Conservation (phyloP, 2,113 vertebrate species). For the Corvus hawaiiensis region DNA sequence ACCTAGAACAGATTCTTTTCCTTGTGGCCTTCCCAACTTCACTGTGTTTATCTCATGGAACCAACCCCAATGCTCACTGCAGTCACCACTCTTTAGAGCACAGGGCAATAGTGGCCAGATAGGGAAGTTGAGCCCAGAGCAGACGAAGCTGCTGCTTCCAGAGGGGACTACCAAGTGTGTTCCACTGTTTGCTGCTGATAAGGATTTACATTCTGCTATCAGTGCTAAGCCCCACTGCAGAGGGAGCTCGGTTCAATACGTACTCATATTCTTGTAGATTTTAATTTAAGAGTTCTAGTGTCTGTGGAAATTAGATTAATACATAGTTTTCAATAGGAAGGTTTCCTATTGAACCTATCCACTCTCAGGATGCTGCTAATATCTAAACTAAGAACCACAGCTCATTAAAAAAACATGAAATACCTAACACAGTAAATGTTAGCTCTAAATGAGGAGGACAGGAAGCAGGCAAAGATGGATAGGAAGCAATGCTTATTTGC, state of each 20-base stretch:
- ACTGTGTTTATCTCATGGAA: neutral
- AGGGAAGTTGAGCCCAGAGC: neutral
- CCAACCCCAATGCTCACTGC: neutral
- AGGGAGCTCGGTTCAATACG: neutral
- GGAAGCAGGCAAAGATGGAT: neutral
- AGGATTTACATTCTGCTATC: neutral
- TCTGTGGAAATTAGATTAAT: neutral
- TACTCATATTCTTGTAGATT: neutral
- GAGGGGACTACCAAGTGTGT: neutral
- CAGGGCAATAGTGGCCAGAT: neutral
- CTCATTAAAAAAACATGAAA: neutral
- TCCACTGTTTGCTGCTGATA: neutral
- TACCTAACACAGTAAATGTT: neutral
- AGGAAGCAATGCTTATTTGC: neutral
- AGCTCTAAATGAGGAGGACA: neutral
- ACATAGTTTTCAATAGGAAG: neutral
- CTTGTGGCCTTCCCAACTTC: neutral
- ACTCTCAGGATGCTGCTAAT: neutral
- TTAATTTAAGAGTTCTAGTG: neutral
- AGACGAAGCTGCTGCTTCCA: conserved; percentile 3
- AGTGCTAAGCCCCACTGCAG: neutral
- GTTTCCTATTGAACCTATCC: neutral
- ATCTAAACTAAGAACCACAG: neutral
- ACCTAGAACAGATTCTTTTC: neutral
- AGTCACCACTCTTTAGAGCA: neutral